These are phyloP conservation scores for Bugula neritina DNA, from an alignment of 2,888 invertebrate species.

Conservation along the genomic window DNA sequence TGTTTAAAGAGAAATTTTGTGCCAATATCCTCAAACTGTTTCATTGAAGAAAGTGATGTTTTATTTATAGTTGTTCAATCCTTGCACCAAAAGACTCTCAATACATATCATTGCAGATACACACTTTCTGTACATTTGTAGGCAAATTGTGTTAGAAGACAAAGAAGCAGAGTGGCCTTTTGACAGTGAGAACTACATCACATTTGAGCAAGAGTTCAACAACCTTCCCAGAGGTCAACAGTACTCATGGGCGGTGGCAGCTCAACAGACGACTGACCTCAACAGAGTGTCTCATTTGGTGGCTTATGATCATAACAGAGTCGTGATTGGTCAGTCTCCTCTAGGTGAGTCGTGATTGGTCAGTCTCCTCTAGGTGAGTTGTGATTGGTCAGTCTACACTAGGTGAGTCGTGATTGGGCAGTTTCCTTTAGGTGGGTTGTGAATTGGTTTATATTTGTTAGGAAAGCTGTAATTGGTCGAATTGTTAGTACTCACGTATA, in stretches of 20 bases:
- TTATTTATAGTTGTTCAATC: too few relatives aligned
- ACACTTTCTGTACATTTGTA: neutral
- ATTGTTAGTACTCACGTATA: neutral
- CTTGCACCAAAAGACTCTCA: neutral
- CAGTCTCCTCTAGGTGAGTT: constrained; percentile 16
- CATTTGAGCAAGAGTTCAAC: constrained; percentile 45
- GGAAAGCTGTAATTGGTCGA: neutral
- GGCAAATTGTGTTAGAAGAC: constrained; percentile 7
- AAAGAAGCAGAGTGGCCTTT: neutral
- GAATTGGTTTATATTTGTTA: neutral
- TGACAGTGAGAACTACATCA: neutral
- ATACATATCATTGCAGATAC: neutral
- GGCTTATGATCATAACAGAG: constrained; percentile 49
- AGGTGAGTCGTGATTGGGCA: neutral
- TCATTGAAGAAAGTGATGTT: too few relatives aligned
- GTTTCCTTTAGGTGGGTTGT: neutral
- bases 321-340: constrained; percentile 34
- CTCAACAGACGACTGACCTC: constrained; percentile 32
- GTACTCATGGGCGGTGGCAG: constrained; percentile 33
- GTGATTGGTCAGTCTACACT: neutral
- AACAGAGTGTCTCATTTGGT: constrained; percentile 48
- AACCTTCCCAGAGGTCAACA: constrained; percentile 39
- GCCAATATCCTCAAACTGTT: too few relatives aligned
- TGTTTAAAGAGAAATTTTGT: too few relatives aligned
- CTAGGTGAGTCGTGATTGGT: constrained; percentile 30